Evolutionary conservation across 2,888 invertebrate species (phyloP).

Genomic region (Troides aeacus): DNA sequence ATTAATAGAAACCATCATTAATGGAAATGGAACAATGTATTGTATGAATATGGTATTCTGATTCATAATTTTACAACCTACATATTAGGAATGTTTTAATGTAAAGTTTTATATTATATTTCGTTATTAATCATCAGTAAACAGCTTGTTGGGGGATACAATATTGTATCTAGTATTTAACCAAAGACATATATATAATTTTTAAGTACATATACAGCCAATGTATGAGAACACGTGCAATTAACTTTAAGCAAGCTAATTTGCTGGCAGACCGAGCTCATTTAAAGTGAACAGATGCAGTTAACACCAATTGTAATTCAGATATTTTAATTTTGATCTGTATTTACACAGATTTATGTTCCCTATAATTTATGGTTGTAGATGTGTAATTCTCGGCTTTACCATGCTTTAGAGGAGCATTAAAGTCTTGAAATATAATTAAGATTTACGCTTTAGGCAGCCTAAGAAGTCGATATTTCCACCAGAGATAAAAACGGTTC

Average conservation of each 20-base stretch:
- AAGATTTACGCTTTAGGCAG: not conserved
- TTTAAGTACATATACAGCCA: not conserved
- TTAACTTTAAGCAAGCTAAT: not conserved
- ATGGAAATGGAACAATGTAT: too few relatives aligned
- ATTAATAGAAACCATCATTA: too few relatives aligned
- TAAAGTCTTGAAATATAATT: slow-evolving; percentile 10
- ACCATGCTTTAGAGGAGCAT: not conserved
- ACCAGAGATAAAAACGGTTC: not conserved
- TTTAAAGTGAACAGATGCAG: not conserved
- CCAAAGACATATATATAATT: not conserved
- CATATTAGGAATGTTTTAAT: too few relatives aligned
- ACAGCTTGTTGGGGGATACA: too few relatives aligned
- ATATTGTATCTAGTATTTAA: too few relatives aligned
- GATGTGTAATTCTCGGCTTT: slow-evolving; percentile 3
- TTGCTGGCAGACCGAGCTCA: not conserved
- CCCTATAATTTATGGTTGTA: slow-evolving; percentile 5
- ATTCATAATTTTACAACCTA: too few relatives aligned
- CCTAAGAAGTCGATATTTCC: not conserved
- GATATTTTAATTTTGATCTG: slow-evolving; percentile 13
- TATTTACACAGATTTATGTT: slow-evolving; percentile 11
- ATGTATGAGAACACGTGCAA: not conserved
- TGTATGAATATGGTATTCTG: too few relatives aligned
- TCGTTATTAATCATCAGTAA: too few relatives aligned
- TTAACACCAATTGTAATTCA: slow-evolving; percentile 7
- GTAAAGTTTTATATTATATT: too few relatives aligned